These are phyloP conservation scores for Tinea trinotella DNA, from an alignment of 2,888 invertebrate species.

Conservation along the genomic window DNA sequence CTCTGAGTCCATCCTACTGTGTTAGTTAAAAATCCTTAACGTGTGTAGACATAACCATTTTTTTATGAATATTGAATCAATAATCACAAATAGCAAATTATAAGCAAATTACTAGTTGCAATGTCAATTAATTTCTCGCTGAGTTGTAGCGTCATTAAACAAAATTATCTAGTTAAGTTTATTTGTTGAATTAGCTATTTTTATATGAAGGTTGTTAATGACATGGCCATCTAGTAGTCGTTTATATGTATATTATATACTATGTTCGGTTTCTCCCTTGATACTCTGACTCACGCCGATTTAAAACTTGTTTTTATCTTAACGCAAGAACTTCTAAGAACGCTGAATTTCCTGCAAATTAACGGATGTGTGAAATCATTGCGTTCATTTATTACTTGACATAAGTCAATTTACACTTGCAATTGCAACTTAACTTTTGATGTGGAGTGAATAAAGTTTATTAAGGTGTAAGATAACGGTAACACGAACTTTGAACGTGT, in stretches of 20 bases:
- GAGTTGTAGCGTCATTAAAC: background rate
- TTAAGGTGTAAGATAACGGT: too few species aligned
- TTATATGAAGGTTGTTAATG: background rate
- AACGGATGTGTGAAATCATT: background rate
- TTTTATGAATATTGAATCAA: too few species aligned
- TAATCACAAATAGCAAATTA: too few species aligned
- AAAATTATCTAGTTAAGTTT: background rate
- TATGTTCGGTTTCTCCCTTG: slow-evolving; percentile 14
- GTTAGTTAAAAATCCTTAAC: too few species aligned
- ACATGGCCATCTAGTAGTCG: background rate
- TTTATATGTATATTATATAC: slow-evolving; percentile 6
- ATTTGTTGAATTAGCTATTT: background rate
- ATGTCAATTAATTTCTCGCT: background rate
- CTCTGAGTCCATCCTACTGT: too few species aligned
- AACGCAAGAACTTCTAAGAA: slow-evolving; percentile 5
- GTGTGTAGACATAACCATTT: too few species aligned
- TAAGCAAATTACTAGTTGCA: too few species aligned
- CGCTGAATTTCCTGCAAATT: slow-evolving; percentile 1
- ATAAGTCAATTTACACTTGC: background rate
- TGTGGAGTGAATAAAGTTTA: too few species aligned
- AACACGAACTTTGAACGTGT: too few species aligned
- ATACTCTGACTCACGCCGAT: background rate
- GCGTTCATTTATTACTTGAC: background rate
- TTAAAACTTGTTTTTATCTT: slow-evolving; percentile 7
- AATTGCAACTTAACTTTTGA: background rate